Evolutionary conservation across 2,888 invertebrate species (phyloP), one percentile per base, ranked within the genome.

Genomic region (Ypsolopha scabrella): DNA sequence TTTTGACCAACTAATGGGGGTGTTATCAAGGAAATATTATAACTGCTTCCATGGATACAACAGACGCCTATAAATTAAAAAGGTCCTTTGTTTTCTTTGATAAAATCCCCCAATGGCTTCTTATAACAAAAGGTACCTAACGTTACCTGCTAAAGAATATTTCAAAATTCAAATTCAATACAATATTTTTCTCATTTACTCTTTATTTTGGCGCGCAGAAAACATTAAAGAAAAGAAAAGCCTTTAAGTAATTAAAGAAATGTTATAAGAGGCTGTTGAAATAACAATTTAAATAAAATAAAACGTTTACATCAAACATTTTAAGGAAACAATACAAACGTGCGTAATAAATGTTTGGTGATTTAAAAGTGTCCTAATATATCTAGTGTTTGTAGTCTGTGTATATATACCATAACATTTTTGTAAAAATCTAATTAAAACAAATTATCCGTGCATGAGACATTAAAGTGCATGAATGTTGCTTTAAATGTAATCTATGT

Each of bases 401-500:
- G 8, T 39, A 6, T 11, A 39, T 11, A 39, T 39, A 59, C 53
- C 60, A 55, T 58, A 52, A 55, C 50, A 39, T 11, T 24, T 24
- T 24, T 6, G 50, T 53, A 51, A 56, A 56, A 60, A 57, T 51
- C 54, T 54, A 55, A 55, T 57, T 59, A 46, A 56, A 61, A 24
- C 24, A 4, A 24, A 24, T 24, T 4, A 24, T 3, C 53, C 54
- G 53, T 59, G 70, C 70, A 70, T 64, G 70, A 54, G 52, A 51
- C 53, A 57, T 62, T 63, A 63, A 65, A 64, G 59, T 65, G 70
- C 70, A 71, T 70, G 70, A 56, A 55, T 60, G 59, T 65, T 54
- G 68, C 66, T 69, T 68, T 64, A 53, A 56, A 57, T 65, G 61
- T 65, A 24, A 24, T 45, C 57, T 60, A 57, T 58, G 59, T 51